Evolutionary conservation across 2,888 invertebrate genomes (phyloP).

Genomic region (Drosophila limbata): DNA sequence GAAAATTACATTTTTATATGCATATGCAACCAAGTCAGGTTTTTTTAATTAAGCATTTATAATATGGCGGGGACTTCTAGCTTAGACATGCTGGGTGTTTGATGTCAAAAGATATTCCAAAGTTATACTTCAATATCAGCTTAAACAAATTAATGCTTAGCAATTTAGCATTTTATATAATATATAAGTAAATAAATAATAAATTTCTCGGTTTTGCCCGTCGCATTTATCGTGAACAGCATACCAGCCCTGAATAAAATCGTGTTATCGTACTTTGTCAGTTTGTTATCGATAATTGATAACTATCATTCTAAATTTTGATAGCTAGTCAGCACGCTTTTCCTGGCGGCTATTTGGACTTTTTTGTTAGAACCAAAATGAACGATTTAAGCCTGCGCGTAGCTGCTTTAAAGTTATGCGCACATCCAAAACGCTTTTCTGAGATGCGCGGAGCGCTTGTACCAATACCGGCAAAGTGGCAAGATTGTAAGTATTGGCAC

Average conservation of each 20-base stretch:
- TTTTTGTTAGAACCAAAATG: slow-evolving; percentile 27
- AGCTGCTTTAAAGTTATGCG: slow-evolving; percentile 50
- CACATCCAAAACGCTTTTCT: slow-evolving; percentile 50
- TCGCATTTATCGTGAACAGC: background rate
- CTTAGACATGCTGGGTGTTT: background rate
- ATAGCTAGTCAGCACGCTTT: background rate
- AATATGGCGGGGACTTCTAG: background rate
- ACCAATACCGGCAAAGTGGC: slow-evolving; percentile 38
- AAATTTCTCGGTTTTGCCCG: background rate
- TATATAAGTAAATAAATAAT: background rate
- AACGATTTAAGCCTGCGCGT: slow-evolving; percentile 61
- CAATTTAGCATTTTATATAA: background rate
- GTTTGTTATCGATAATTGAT: background rate
- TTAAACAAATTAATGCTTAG: background rate
- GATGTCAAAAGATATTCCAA: background rate
- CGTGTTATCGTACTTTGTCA: background rate
- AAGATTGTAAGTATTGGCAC: slow-evolving; percentile 39
- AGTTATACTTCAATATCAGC: background rate
- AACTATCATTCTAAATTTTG: background rate
- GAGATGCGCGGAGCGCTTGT: slow-evolving; percentile 47
- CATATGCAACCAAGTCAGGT: background rate
- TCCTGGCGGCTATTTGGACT: background rate
- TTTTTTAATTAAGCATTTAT: background rate
- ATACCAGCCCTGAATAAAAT: background rate
- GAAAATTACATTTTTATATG: background rate